phyloP scores from a whole-genome alignment of 1,140 invertebrate species.

The Drosophila sechellia region DNA sequence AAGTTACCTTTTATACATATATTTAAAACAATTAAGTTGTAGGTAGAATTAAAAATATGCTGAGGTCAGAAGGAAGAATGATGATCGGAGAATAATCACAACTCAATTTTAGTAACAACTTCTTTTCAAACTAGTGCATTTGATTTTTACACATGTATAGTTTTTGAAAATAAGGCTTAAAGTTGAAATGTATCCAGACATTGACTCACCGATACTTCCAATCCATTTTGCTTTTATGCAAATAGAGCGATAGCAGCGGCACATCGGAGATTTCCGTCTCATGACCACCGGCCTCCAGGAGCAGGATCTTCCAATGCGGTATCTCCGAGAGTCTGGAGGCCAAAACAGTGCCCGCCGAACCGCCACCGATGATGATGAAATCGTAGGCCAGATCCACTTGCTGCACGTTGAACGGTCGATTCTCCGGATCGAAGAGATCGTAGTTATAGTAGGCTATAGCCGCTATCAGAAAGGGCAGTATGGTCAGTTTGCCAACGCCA shows the following conservation, averaged over 20 bases:
- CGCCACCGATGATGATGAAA: constrained; percentile 92
- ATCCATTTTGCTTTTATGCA: constrained; percentile 95
- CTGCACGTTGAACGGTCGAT: constrained; percentile 89
- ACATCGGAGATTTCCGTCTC: constrained; percentile 93
- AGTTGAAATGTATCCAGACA: not conserved
- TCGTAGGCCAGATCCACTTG: constrained; percentile 89
- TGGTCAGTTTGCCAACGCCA: constrained; percentile 89
- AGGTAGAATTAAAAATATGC: too few relatives aligned
- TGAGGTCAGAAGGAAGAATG: too few relatives aligned
- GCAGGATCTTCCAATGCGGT: constrained; percentile 90
- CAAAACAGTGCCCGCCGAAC: constrained; percentile 94
- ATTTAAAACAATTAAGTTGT: too few relatives aligned
- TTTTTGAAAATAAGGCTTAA: not conserved
- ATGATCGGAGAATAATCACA: too few relatives aligned
- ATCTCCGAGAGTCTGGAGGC: constrained; percentile 93
- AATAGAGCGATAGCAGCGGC: constrained; percentile 92
- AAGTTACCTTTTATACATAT: too few relatives aligned
- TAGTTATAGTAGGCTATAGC: constrained; percentile 94
- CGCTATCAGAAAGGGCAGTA: constrained; percentile 91
- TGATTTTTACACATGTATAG: too few relatives aligned
- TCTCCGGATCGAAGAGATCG: constrained; percentile 93
- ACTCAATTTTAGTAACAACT: too few relatives aligned
- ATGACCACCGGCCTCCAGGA: constrained; percentile 95
- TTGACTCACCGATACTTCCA: constrained; percentile 93
- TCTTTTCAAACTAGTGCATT: too few relatives aligned